Base-by-base conservation (phyloP, 2,888 invertebrate species). In the Blastobasis adustella region DNA sequence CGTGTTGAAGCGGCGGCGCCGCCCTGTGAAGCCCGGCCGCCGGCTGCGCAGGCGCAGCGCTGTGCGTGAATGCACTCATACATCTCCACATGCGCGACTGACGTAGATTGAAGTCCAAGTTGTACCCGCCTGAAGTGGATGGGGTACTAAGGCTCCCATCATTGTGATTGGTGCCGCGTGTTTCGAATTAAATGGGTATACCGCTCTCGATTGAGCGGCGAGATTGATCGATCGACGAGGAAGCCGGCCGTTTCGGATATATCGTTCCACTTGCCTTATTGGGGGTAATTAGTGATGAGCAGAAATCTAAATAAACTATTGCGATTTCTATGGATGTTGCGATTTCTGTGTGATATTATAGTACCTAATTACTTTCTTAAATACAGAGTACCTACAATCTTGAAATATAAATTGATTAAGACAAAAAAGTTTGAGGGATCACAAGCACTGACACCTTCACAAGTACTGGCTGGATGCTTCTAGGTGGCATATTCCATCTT, bases 111-210 rank as follows among this genome's bases (percentile, higher is more conserved):
- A 70, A 65, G 62, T 58, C 47, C 39, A 45, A 53, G 49, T 56
- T 54, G 55, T 55, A 51, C 50, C 45, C 42, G 47, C 39, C 49
- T 55, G 48, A 55, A 49, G 54, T 51, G 51, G 52, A 48, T 54
- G 49, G 51, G 55, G 51, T 48, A 61, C 62, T 63, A 60, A 65
- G 58, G 60, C 62, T 62, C 64, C 66, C 60, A 66, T 65, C 62
- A 65, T 56, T 53, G 63, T 67, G 65, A 69, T 67, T 63, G 62
- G 68, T 63, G 67, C 40, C 54, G 60, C 67, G 66, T 66, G 66
- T 66, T 59, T 59, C 59, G 66, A 61, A 68, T 71, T 63, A 69
- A 69, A 71, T 71, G 60, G 60, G 59, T 60, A 64, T 67, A 55
- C 8, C 7, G 9, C 8, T 8, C 7, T 51, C 51, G n/a, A 9